Base-by-base conservation (phyloP, 53 echinoderm and acorn worm genomes). In the Apostichopus leukothele region DNA sequence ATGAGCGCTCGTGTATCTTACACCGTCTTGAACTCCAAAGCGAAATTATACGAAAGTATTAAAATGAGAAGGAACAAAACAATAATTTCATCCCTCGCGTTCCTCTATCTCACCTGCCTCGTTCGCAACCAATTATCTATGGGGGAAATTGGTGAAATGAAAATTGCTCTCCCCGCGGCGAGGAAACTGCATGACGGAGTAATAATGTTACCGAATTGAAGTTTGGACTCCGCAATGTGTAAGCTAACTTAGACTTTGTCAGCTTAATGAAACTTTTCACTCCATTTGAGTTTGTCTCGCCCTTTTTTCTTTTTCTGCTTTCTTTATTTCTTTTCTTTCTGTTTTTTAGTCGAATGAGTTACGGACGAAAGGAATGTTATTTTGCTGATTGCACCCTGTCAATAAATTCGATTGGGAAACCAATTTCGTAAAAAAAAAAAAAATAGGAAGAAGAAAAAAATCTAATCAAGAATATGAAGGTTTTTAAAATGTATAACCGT, bases 331-430 rank as follows among this genome's bases (percentile, higher is more conserved):
- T 14, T 16, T 16, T n/a, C 51, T 80, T 19, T 53, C 18, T 53
- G 18, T 80, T 5, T 53, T 21, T 78, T 4, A 19, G 50, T 51
- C 53, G 59, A 80, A 80, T 80, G 80, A 80, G 80, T 80, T 80
- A 55, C 80, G 80, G 80, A 59, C 59, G 80, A 53, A 55, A 55
- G 60, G 80, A 55, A 59, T 80, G 59, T 80, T 55, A 80, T 80
- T 80, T 80, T 80, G 80, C 59, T 80, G 80, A 80, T 80, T 80
- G 80, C 80, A 80, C 80, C 80, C 80, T 80, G 80, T 80, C 80
- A 59, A 80, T 80, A 55, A 80, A 80, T 55, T 59, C 54, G 59
- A 59, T 53, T 53, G 59, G 80, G 59, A 80, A 80, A 80, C 80
- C 20, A 80, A 80, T 80, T 80, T 68, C 71, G 71, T 27, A 27